Evolutionary conservation across 2,113 vertebrate genomes (phyloP).

Genomic region (Hemichromis elongatus): DNA sequence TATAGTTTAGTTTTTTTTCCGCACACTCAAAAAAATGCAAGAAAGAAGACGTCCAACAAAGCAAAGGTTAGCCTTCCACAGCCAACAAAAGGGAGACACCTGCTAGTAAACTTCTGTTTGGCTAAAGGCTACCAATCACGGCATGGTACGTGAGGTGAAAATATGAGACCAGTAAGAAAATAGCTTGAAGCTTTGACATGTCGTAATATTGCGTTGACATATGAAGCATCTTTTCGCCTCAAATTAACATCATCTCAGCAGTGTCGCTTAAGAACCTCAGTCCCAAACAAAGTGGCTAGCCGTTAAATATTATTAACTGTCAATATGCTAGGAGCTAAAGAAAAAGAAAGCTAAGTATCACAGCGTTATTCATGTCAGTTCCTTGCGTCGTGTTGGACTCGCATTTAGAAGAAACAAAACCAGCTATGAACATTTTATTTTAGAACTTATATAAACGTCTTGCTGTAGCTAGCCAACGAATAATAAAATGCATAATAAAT

Average conservation of each 20-base stretch:
- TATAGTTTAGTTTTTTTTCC: background rate
- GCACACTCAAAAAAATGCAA: background rate
- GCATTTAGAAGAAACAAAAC: background rate
- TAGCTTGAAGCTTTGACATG: background rate
- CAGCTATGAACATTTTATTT: background rate
- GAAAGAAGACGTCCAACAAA: no score
- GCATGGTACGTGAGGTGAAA: background rate
- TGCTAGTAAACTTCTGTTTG: background rate
- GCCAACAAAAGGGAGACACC: background rate
- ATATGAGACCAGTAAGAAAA: background rate
- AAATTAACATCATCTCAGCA: background rate
- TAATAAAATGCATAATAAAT: background rate
- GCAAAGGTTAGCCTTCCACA: background rate
- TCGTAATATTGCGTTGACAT: background rate
- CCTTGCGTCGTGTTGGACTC: background rate
- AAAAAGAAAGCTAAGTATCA: background rate
- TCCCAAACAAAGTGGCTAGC: background rate
- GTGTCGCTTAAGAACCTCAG: background rate
- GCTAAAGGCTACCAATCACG: background rate
- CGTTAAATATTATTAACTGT: background rate
- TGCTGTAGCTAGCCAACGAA: background rate
- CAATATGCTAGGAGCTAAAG: background rate
- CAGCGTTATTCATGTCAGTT: background rate
- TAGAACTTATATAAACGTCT: background rate
- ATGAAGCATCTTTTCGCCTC: background rate